Base-by-base conservation (phyloP, 2,797 vertebrate genomes). In the Schizopygopsis pylzovi region DNA sequence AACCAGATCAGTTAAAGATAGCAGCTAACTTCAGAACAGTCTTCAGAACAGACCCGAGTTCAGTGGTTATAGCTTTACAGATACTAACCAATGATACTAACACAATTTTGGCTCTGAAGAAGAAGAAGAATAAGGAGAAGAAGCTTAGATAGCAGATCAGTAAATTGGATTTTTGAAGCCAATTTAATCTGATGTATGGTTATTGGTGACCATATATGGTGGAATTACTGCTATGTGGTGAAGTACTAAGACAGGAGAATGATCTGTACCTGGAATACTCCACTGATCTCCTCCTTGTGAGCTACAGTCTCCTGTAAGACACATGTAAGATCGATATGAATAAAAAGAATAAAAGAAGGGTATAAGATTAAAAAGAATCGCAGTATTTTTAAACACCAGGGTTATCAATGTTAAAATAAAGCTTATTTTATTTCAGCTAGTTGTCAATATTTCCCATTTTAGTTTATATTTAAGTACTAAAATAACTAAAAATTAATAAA, bases 271-370 rank as follows among this genome's bases (percentile, higher is more conserved):
- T 68, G 65, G 16, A 90, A 92, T 92, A 92, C 95, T 93, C 92
- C 91, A 90, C 90, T 94, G 92, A 91, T 86, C 93, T 91, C 89
- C 93, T 92, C 89, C 92, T 89, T 90, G 88, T 56, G 86, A 76
- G 81, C 67, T 93, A 93, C 96, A 97, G 93, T 92, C 93, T 63
- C 96, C 96, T 96, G 95, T 90, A 91, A 94, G 90, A 91, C 88
- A 89, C 86, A 92, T 93, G 92, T 73, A 91, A 93, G 87, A 90
- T 2, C 90, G 10, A 87, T 63, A 82, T 85, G 65, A 79, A 88
- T 25, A 49, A 6, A 87, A 12, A 85, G 43, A 61, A 47, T 67
- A 47, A 79, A 43, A 71, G 11, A 49, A 73, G 37, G 1, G 8
- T 47, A 65, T 20, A 49, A 9, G 1, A 37, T 39, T 37, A 67